A percentile compares a stretch with the other conserved stretches of the same genome.
phyloP scores from a whole-genome alignment of 2,888 invertebrate species.

The Acleris holmiana region DNA sequence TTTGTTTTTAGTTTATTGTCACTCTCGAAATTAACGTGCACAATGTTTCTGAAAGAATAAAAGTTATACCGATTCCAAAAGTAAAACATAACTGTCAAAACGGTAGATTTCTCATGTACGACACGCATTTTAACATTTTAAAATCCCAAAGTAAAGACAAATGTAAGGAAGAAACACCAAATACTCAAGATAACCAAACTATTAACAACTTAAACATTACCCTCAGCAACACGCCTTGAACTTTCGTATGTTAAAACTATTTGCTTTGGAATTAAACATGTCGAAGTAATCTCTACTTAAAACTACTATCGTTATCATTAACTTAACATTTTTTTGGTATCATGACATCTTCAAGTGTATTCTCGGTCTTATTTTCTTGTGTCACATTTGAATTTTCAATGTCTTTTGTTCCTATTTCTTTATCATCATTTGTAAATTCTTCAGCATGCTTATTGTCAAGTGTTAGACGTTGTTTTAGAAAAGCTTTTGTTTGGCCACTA shows the following conservation, averaged over 20 bases:
- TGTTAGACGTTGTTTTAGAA: slow-evolving; percentile 15
- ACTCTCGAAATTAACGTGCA: too few species aligned
- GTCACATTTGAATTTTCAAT: slow-evolving; percentile 27
- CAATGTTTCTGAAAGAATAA: too few species aligned
- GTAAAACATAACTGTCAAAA: too few species aligned
- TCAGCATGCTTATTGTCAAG: slow-evolving; percentile 14
- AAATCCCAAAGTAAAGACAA: slow-evolving; percentile 3
- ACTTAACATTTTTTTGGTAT: slow-evolving; percentile 34
- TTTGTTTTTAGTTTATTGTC: too few species aligned
- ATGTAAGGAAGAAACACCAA: slow-evolving; percentile 17
- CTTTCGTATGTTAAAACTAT: slow-evolving; percentile 46
- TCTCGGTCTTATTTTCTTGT: slow-evolving; percentile 22
- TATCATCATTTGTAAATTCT: background rate
- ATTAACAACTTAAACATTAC: slow-evolving; percentile 27
- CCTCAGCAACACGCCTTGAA: slow-evolving; percentile 2
- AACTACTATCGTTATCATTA: slow-evolving; percentile 29
- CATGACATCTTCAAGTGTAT: slow-evolving; percentile 4
- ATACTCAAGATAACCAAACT: slow-evolving; percentile 11
- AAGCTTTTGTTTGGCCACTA: background rate
- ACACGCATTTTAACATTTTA: slow-evolving; percentile 8
- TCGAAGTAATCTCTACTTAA: slow-evolving; percentile 49
- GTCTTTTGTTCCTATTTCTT: background rate
- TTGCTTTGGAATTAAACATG: slow-evolving; percentile 52
- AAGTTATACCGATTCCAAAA: too few species aligned
- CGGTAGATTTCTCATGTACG: slow-evolving; percentile 6